phyloP scores from a whole-genome alignment of 2,797 vertebrate genomes.

The Pipistrellus pygmaeus region DNA sequence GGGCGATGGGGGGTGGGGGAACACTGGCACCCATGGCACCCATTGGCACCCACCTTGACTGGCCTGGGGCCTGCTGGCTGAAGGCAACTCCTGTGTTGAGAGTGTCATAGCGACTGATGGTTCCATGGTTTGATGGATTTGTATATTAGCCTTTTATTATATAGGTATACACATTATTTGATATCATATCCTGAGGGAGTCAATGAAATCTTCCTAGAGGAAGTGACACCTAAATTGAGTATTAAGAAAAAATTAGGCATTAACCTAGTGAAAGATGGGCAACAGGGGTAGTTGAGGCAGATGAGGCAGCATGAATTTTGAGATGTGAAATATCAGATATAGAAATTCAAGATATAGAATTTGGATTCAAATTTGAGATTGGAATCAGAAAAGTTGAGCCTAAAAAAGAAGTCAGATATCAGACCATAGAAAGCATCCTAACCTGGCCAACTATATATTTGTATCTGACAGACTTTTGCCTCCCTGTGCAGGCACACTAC shows the following conservation, averaged over 20 bases:
- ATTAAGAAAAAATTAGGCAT: background rate
- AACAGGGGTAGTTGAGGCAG: fast-evolving
- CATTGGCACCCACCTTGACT: no score
- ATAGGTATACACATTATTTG: background rate
- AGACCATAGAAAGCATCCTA: background rate
- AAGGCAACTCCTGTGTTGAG: no score
- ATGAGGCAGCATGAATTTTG: background rate
- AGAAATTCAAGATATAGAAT: background rate
- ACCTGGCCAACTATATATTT: background rate
- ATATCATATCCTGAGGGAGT: background rate
- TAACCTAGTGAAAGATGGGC: background rate
- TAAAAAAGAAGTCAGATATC: background rate
- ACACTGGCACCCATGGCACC: no score
- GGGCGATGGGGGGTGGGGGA: fast-evolving
- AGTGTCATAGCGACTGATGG: no score
- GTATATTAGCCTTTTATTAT: no score
- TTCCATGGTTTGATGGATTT: no score
- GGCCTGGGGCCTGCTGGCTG: no score
- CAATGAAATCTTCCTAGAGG: background rate
- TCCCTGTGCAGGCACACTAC: background rate
- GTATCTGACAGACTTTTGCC: background rate
- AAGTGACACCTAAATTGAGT: background rate
- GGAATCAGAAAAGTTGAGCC: background rate
- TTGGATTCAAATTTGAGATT: background rate
- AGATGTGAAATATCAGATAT: background rate